phyloP scores from a whole-genome alignment of 1,140 invertebrate species.

The Caenorhabditis latens region DNA sequence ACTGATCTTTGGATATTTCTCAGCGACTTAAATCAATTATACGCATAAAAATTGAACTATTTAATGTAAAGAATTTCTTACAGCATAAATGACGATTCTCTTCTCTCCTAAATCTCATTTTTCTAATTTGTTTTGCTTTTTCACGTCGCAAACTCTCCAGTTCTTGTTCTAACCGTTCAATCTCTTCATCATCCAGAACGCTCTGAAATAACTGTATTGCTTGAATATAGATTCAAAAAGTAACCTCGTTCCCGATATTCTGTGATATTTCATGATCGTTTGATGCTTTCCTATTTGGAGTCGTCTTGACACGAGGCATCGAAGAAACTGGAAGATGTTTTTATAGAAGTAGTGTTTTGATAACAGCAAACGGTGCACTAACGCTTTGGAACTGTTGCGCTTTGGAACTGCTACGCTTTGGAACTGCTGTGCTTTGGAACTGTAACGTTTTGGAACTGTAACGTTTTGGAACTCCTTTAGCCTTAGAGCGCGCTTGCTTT shows the following conservation, averaged over 20 bases:
- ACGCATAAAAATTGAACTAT: no score
- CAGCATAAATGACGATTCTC: neutral
- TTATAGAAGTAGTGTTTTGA: no score
- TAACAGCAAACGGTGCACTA: no score
- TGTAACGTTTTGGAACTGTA: no score
- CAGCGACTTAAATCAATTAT: neutral
- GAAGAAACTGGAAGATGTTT: neutral
- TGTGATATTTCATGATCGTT: no score
- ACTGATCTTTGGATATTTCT: no score
- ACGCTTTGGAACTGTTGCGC: no score
- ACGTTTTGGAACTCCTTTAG: no score
- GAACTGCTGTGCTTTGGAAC: no score
- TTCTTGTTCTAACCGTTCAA: neutral
- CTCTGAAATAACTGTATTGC: neutral
- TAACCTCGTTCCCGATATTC: neutral
- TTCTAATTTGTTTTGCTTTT: neutral
- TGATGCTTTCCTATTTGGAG: neutral
- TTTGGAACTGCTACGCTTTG: no score
- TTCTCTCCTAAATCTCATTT: neutral
- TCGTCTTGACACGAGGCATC: conserved; percentile 8
- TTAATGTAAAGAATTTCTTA: no score
- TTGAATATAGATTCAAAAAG: neutral
- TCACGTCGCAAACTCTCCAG: neutral
- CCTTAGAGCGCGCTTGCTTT: no score
- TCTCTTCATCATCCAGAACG: conserved; percentile 12